These are phyloP conservation scores for Brachionus sp. DNA, from an alignment of 1,140 invertebrate species.

Conservation along the genomic window DNA sequence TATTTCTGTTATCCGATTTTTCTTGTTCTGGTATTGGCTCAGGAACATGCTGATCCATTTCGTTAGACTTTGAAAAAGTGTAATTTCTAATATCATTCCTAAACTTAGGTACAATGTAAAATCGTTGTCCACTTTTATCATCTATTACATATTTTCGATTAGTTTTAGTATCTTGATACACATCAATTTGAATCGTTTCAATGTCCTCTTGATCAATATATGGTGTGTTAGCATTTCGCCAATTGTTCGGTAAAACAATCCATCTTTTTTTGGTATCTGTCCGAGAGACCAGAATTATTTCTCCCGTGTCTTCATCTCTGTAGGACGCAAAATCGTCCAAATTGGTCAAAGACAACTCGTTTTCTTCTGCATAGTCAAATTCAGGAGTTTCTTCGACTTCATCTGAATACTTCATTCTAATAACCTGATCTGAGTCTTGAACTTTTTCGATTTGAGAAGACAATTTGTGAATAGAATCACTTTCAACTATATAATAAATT, in stretches of 20 bases:
- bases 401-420: not conserved
- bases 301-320: not conserved
- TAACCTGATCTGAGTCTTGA: constrained; percentile 20
- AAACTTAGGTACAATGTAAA: constrained; percentile 8
- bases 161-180: not conserved
- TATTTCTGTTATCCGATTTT: not conserved
- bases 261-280: constrained; percentile 1
- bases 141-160: constrained; percentile 30
- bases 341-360: not conserved
- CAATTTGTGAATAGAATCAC: not conserved
- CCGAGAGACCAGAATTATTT: not conserved
- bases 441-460: not conserved
- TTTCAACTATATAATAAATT: not conserved
- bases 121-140: not conserved
- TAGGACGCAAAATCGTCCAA: not conserved
- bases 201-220: constrained; percentile 23
- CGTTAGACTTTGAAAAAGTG: not conserved
- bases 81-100: not conserved
- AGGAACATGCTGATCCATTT: not conserved
- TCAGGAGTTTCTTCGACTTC: not conserved
- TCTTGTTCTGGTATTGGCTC: not conserved
- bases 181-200: not conserved
- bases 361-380: not conserved
- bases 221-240: constrained; percentile 4
- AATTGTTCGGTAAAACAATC: constrained; percentile 27